These are phyloP conservation scores for Rhinatrema bivittatum DNA, from an alignment of 2,797 vertebrate genomes.

Conservation along the genomic window DNA sequence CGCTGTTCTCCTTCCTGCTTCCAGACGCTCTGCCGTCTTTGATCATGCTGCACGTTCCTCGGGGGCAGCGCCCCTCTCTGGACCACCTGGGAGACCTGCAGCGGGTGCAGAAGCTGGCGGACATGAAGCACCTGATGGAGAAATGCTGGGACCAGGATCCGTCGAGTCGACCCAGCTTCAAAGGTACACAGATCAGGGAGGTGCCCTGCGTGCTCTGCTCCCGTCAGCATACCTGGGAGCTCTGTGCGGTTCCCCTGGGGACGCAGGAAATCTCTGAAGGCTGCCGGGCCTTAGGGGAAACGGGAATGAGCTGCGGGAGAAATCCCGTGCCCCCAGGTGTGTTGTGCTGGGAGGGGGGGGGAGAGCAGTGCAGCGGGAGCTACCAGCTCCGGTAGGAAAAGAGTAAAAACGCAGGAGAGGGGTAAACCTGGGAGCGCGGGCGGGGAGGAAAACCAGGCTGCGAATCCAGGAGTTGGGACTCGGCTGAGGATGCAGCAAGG, in stretches of 20 bases:
- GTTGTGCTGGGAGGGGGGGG: too few relatives aligned
- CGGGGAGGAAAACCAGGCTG: too few relatives aligned
- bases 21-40: neutral
- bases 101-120: conserved; percentile 6
- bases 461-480: too few relatives aligned
- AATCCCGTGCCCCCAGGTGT: too few relatives aligned
- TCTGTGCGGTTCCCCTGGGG: neutral
- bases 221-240: accelerated
- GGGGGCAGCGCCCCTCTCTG: neutral
- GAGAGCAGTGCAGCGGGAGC: too few relatives aligned
- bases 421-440: too few relatives aligned
- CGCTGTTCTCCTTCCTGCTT: neutral
- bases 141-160: conserved; percentile 16
- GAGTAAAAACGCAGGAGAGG: too few relatives aligned
- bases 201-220: too few relatives aligned
- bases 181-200: neutral
- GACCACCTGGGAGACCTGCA: neutral
- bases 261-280: too few relatives aligned
- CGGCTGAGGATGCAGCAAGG: too few relatives aligned
- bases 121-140: conserved; percentile 9
- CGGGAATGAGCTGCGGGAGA: too few relatives aligned
- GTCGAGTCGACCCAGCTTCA: conserved; percentile 7
- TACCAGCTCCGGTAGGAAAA: too few relatives aligned
- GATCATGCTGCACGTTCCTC: neutral
- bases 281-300: neutral